phyloP scores from a whole-genome alignment of 2,797 vertebrate species.

The Lemur catta region DNA sequence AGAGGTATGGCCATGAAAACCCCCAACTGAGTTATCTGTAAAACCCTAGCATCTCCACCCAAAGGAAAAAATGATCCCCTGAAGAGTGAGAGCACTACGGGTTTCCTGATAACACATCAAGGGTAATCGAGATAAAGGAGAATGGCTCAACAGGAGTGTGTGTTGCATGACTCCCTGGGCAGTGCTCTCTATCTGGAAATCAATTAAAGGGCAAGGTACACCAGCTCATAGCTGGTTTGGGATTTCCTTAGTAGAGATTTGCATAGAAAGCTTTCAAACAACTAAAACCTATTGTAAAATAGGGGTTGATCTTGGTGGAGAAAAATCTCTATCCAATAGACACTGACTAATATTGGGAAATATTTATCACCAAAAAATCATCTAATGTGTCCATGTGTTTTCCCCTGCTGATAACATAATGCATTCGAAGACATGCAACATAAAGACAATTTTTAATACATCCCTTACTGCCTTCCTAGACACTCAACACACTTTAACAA shows the following conservation, averaged over 20 bases:
- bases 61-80: conserved; percentile 74
- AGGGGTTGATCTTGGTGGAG: neutral
- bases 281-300: conserved; percentile 39
- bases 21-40: conserved; percentile 70
- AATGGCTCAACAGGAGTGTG: conserved; percentile 59
- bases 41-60: conserved; percentile 73
- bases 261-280: conserved; percentile 61
- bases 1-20: conserved; percentile 50
- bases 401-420: neutral
- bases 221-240: conserved; percentile 51
- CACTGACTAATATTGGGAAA: neutral
- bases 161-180: conserved; percentile 74
- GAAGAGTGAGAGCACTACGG: conserved; percentile 65
- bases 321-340: neutral
- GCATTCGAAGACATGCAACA: neutral
- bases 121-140: conserved; percentile 76
- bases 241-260: conserved; percentile 70
- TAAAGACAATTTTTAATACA: neutral
- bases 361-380: neutral
- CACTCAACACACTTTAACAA: neutral
- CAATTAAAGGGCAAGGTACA: conserved; percentile 78
- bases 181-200: conserved; percentile 72
- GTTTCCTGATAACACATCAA: conserved; percentile 78
- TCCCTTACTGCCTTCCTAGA: neutral
- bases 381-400: neutral